Base-by-base conservation (phyloP, 2,888 invertebrate genomes). In the Eustalomyia histrio region DNA sequence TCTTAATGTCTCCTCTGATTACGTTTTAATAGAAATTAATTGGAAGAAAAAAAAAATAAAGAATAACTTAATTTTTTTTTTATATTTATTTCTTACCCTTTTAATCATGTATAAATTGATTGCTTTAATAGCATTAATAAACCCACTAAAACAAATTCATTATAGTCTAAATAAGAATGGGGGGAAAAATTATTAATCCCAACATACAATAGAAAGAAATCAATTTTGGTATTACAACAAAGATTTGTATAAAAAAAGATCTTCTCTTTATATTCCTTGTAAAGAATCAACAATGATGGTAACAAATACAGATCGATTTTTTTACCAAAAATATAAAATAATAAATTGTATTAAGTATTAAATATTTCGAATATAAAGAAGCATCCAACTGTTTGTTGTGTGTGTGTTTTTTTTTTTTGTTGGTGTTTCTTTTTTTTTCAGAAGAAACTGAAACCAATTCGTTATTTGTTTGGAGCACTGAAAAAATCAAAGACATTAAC, bases 401-500 rank as follows among this genome's bases (percentile, higher is more conserved):
- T n/a, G n/a, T n/a, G n/a, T n/a, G n/a, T n/a, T n/a, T 47, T n/a
- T 14, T 47, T n/a, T 47, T 5, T n/a, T n/a, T 14, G 2, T 9
- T 47, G 14, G 29, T 24, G 5, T 6, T 29, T 29, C 29, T 29
- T 6, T 7, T 29, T 24, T 3, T 1, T 4, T 6, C 3, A 29
- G 29, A 29, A 39, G 12, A 39, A 39, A 12, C 14, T 52, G 74
- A 81, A 74, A 81, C 74, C 74, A 81, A 81, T 78, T 74, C 55
- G 71, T 74, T 78, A 78, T 43, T 58, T 76, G 21, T 55, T 61
- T 65, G 18, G 67, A 50, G 24, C 58, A 47, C 21, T 72, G 65
- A 65, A 81, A 81, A 29, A 80, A 78, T 79, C 81, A 79, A 55
- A 67, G 83, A 81, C 81, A 80, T 84, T 82, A 83, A 84, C 83